These are phyloP conservation scores for Lepidochitona cinerea DNA, from an alignment of 2,888 invertebrate species.

Conservation along the genomic window DNA sequence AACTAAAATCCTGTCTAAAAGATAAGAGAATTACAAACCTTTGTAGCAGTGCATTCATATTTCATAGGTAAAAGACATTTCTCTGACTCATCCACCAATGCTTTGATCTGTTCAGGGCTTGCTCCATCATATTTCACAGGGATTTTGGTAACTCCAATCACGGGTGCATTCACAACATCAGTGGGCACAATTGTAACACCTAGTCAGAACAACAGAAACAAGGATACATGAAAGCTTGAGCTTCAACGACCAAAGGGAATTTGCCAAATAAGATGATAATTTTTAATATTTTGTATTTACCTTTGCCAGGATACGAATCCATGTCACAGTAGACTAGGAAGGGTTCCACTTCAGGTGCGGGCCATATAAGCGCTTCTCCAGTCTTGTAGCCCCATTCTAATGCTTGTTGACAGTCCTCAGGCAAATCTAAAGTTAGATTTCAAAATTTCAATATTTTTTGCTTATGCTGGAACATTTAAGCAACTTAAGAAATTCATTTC, in stretches of 20 bases:
- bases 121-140: conserved; percentile 37
- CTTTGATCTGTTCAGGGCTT: conserved; percentile 40
- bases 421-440: conserved; percentile 42
- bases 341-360: conserved; percentile 35
- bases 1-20: too few relatives aligned
- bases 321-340: conserved; percentile 60
- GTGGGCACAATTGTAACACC: not conserved
- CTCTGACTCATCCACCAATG: conserved; percentile 33
- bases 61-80: conserved; percentile 54
- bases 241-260: too few relatives aligned
- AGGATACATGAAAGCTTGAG: too few relatives aligned
- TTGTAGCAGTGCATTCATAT: conserved; percentile 46
- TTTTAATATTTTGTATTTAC: not conserved
- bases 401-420: conserved; percentile 55
- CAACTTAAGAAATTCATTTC: not conserved
- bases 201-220: too few relatives aligned
- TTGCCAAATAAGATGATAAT: not conserved
- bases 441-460: not conserved
- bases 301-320: conserved; percentile 12
- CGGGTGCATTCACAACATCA: not conserved
- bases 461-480: not conserved
- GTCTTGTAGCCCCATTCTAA: conserved; percentile 25
- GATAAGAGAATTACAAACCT: too few relatives aligned
- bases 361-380: conserved; percentile 52
- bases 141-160: not conserved